Evolutionary conservation across 2,113 vertebrate genomes (phyloP).

Genomic region (Glaucomys volans): DNA sequence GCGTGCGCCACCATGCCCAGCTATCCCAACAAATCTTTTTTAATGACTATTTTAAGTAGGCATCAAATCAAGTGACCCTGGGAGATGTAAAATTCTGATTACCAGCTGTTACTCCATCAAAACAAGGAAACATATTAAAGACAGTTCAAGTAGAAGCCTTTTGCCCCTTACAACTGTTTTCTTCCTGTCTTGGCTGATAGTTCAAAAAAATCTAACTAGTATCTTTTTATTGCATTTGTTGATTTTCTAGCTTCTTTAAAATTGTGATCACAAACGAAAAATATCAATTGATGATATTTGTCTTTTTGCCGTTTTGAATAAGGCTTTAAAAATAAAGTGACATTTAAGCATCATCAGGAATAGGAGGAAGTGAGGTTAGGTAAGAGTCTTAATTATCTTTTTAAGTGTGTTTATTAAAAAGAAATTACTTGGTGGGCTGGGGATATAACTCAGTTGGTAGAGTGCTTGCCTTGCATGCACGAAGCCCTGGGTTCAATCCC

Average conservation of each 20-base stretch:
- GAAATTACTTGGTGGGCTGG: too few relatives aligned
- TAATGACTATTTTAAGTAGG: background rate
- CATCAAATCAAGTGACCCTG: background rate
- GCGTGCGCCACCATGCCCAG: too few relatives aligned
- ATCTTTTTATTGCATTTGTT: constrained; percentile 38
- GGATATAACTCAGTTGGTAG: too few relatives aligned
- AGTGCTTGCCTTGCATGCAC: too few relatives aligned
- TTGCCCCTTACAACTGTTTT: background rate
- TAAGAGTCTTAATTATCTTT: background rate
- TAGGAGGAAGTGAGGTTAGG: background rate
- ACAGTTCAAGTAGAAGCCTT: background rate
- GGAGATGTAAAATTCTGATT: background rate
- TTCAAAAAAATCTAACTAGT: background rate
- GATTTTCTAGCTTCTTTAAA: background rate
- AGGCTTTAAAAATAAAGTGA: background rate
- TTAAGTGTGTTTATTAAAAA: background rate
- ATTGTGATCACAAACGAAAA: background rate
- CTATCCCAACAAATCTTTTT: background rate
- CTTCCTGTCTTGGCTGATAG: background rate
- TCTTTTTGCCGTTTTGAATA: constrained; percentile 24
- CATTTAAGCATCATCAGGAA: background rate
- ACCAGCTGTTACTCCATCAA: background rate
- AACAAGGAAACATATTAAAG: background rate
- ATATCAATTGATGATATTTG: background rate
- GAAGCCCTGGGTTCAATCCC: too few relatives aligned